Base-by-base conservation (phyloP, 2,888 invertebrate species). In the Acronicta aceris region DNA sequence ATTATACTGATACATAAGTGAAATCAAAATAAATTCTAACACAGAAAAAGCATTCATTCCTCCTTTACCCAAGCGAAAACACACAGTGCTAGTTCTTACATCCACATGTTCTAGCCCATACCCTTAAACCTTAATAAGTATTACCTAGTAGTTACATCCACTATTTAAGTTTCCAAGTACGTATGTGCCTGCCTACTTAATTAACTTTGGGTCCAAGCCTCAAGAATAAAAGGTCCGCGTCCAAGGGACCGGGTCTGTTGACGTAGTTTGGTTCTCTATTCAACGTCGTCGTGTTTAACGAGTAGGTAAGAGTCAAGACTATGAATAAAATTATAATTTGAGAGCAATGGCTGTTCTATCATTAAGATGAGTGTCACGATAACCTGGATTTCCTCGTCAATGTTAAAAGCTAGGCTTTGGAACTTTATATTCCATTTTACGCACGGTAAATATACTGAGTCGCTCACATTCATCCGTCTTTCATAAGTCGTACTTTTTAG, bases 251-350 rank as follows among this genome's bases (percentile, higher is more conserved):
- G 25, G 33, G 13, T 50, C 42, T 59, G 46, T 76, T 62, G 33
- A 48, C 59, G 48, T 54, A 62, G 58, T 62, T 51, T 45, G 30
- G 38, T 55, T 60, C 53, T 61, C 74, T 68, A 76, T 58, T 71
- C 63, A 15, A 38, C 41, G 43, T 59, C 77, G 63, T 47, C 40
- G 45, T 61, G 50, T 63, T 65, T 62, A 68, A 74, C 63, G 76
- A 71, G 68, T 41, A 33, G 33, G 33, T 33, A 47, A 49, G 51
- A 65, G 59, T 50, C 55, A 69, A 71, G 73, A 46, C 68, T 76
- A 76, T 75, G 75, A 75, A 76, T 75, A 76, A 76, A 76, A 76
- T 75, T 74, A 76, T 76, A 68, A 76, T 76, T 73, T 74, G 51
- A 43, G 52, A 55, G 71, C 50, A 65, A 71, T 71, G 62, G 59